Percentiles rank a stretch among this genome's conserved stretches.
Conservation (phyloP, 2,888 invertebrate species). For the Caenorhabditis plicata region DNA sequence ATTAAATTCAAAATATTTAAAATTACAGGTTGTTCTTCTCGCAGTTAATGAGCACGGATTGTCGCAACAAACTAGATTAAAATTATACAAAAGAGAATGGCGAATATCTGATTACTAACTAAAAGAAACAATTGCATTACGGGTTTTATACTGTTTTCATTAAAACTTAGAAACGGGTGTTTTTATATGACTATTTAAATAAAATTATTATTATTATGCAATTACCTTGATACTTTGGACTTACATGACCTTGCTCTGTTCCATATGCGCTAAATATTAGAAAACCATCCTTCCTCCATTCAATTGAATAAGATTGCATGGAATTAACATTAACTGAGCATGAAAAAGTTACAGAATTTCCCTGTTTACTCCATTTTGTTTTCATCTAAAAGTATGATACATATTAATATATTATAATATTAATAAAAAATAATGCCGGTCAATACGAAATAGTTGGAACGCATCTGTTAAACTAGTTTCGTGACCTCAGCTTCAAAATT, state of each 20-base stretch:
- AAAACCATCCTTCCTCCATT: constrained; percentile 52
- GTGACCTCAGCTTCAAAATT: too few relatives aligned
- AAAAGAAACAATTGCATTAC: not conserved
- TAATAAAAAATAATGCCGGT: not conserved
- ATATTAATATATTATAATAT: not conserved
- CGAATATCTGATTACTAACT: constrained; percentile 8
- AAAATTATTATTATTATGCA: not conserved
- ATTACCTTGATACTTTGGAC: constrained; percentile 49
- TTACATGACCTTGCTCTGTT: constrained; percentile 44
- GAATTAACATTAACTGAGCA: constrained; percentile 33
- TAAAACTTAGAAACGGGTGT: not conserved
- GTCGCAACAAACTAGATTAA: constrained; percentile 13
- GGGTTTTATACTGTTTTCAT: not conserved
- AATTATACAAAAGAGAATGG: constrained; percentile 6
- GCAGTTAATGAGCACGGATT: constrained; percentile 31
- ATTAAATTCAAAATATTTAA: not conserved
- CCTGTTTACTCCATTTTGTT: constrained; percentile 47
- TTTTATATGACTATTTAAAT: not conserved
- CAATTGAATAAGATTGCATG: constrained; percentile 42
- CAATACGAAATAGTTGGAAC: too few relatives aligned
- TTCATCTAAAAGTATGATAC: constrained; percentile 39
- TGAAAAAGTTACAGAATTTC: constrained; percentile 43
- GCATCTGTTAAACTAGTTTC: too few relatives aligned
- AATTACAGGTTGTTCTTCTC: constrained; percentile 24
- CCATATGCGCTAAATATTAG: constrained; percentile 53